Evolutionary conservation across 2,888 invertebrate species (phyloP).

Genomic region (Spisula solida): DNA sequence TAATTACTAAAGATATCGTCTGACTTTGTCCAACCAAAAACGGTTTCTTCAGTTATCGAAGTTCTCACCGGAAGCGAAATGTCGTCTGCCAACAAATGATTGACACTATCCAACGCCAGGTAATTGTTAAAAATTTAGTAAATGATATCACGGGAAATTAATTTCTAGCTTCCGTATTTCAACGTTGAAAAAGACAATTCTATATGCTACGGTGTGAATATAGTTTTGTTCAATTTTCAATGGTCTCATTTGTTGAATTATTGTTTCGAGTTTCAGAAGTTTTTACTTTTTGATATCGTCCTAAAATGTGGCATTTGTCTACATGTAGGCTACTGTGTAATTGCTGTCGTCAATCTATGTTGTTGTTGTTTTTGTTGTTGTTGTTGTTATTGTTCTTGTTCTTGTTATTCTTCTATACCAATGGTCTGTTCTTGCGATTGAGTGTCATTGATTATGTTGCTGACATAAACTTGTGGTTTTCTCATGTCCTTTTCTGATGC

Average conservation of each 20-base stretch:
- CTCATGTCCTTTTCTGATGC: no score
- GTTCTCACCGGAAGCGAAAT: constrained; percentile 47
- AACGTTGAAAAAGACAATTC: constrained; percentile 12
- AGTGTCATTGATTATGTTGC: no score
- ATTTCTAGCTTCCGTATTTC: constrained; percentile 37
- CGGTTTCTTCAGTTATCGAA: constrained; percentile 29
- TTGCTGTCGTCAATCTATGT: no score
- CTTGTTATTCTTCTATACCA: no score
- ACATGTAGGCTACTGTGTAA: no score
- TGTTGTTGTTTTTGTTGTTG: no score
- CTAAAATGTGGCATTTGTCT: no score
- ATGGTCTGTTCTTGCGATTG: no score
- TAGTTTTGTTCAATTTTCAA: not conserved
- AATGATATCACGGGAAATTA: constrained; percentile 47
- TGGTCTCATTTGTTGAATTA: not conserved
- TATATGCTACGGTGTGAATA: not conserved
- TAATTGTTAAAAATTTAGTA: constrained; percentile 50
- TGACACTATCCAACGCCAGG: constrained; percentile 43
- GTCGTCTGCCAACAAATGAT: constrained; percentile 54
- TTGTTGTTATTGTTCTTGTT: no score
- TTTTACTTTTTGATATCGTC: not conserved
- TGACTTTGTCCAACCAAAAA: constrained; percentile 6
- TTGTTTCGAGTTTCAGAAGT: not conserved
- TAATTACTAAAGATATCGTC: not conserved
- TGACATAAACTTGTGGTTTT: no score